phyloP scores from a whole-genome alignment of 2,797 vertebrate species.

The Brachyalestes nurse region DNA sequence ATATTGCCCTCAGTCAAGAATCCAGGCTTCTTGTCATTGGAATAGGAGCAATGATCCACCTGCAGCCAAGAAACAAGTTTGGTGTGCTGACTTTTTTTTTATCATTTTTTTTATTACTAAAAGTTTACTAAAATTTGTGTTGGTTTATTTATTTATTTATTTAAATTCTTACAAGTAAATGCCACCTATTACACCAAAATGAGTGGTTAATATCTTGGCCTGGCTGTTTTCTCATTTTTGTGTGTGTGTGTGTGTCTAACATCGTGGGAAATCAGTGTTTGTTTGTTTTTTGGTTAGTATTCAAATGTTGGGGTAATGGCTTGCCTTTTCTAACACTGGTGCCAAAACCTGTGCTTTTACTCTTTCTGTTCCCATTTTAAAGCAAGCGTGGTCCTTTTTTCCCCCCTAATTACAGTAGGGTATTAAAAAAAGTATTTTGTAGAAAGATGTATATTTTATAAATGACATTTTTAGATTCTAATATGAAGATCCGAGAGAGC shows the following conservation, averaged over 20 bases:
- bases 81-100: background rate
- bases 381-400: slow-evolving; percentile 61
- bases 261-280: background rate
- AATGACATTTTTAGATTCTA: slow-evolving; percentile 82
- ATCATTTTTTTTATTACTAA: background rate
- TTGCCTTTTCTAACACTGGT: slow-evolving; percentile 15
- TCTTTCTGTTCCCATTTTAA: slow-evolving; percentile 57
- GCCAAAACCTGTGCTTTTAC: slow-evolving; percentile 47
- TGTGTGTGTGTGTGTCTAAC: slow-evolving; percentile 44
- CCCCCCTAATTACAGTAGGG: slow-evolving; percentile 50
- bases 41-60: background rate
- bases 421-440: slow-evolving; percentile 78
- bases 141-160: background rate
- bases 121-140: background rate
- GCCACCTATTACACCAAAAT: background rate
- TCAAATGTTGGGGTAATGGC: slow-evolving; percentile 36
- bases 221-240: slow-evolving; percentile 56
- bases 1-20: background rate
- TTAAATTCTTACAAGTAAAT: background rate
- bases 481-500: slow-evolving; percentile 73
- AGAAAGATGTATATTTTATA: slow-evolving; percentile 85
- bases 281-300: background rate
- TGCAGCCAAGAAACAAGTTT: background rate
- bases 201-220: slow-evolving; percentile 11
- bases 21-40: background rate